A percentile compares a stretch with the other conserved stretches of the same genome.
These are phyloP conservation scores for Cyprinella venusta DNA, from an alignment of 2,797 vertebrate species.

Conservation along the genomic window DNA sequence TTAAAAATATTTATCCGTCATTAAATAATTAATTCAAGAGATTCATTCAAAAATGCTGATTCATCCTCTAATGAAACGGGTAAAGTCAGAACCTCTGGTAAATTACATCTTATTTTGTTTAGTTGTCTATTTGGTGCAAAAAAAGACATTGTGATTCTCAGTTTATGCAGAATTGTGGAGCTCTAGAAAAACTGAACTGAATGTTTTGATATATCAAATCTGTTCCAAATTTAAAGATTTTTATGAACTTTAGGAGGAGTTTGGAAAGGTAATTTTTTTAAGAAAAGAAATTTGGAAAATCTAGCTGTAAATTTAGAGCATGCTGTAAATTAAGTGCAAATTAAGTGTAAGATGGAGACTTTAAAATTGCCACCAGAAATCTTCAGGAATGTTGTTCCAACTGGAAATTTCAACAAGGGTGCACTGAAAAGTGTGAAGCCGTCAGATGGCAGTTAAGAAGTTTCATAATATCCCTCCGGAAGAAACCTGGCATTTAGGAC, in stretches of 20 bases:
- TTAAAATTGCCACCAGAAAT: not conserved
- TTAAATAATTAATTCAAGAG: too few relatives aligned
- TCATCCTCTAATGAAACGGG: too few relatives aligned
- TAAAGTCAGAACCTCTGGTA: too few relatives aligned
- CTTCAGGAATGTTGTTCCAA: not conserved
- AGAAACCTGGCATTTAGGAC: constrained; percentile 25
- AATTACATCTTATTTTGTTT: too few relatives aligned
- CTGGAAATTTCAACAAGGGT: constrained; percentile 13
- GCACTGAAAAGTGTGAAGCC: constrained; percentile 13
- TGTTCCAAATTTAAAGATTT: not conserved
- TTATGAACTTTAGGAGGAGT: not conserved
- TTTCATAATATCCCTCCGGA: constrained; percentile 22
- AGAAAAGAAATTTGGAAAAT: not conserved
- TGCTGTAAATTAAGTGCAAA: not conserved
- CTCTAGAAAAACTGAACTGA: not conserved
- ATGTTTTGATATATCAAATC: not conserved
- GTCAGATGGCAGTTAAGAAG: constrained; percentile 41
- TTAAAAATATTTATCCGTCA: too few relatives aligned
- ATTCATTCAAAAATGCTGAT: too few relatives aligned
- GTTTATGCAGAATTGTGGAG: not conserved
- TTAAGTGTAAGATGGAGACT: not conserved
- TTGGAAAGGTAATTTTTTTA: not conserved
- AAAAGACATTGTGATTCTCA: too few relatives aligned
- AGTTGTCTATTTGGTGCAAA: too few relatives aligned
- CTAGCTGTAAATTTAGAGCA: not conserved